These are phyloP conservation scores for Oscheius onirici DNA, from an alignment of 2,888 invertebrate genomes.

Conservation along the genomic window DNA sequence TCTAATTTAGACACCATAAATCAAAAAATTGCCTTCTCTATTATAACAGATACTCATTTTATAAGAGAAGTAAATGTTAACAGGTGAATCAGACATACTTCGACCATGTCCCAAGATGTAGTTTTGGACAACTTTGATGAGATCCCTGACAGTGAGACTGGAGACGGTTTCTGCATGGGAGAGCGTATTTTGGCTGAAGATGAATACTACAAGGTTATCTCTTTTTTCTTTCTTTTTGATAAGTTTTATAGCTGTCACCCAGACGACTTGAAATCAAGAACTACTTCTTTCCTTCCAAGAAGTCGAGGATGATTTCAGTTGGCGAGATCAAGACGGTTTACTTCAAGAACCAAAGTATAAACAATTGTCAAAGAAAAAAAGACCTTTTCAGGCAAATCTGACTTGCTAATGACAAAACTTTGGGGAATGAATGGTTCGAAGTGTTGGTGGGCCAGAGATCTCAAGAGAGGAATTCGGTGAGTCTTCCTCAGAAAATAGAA, in stretches of 20 bases:
- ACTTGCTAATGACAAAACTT: not conserved
- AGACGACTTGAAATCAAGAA: slow-evolving; percentile 15
- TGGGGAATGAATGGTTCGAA: slow-evolving; percentile 25
- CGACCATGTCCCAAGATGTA: not conserved
- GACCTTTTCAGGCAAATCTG: not conserved
- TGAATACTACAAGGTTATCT: slow-evolving; percentile 13
- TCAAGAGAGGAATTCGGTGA: slow-evolving; percentile 12
- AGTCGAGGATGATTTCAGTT: not conserved
- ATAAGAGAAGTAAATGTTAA: not conserved
- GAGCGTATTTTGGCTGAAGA: slow-evolving; percentile 13
- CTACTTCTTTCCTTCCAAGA: slow-evolving; percentile 22
- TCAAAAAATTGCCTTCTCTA: no score
- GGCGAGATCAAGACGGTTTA: slow-evolving; percentile 10
- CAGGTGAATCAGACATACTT: no score
- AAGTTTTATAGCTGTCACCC: slow-evolving; percentile 12
- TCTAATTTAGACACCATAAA: not conserved
- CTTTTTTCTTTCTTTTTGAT: not conserved
- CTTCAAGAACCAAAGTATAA: not conserved
- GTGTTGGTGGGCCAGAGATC: slow-evolving; percentile 20
- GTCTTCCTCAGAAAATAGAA: no score
- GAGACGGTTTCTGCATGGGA: not conserved
- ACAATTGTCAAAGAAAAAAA: no score
- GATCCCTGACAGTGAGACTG: slow-evolving; percentile 8
- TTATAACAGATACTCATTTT: no score
- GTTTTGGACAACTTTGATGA: slow-evolving; percentile 13